Conservation (phyloP, 2,113 vertebrate genomes). For the Mastomys coucha region DNA sequence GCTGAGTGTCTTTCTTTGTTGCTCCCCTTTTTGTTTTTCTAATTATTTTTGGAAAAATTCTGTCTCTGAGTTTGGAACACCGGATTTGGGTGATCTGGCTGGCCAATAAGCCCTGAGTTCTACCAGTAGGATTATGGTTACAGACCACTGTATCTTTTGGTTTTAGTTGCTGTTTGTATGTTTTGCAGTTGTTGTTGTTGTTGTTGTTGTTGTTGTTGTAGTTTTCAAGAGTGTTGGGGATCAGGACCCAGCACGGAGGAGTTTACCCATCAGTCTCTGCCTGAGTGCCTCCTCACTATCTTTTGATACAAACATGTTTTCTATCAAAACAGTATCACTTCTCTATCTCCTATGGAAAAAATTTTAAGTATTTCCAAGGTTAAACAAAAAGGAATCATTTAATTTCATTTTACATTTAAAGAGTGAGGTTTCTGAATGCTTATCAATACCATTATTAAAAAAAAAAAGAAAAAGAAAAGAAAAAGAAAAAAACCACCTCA, state of each 20-base stretch:
- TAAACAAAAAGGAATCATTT: background rate
- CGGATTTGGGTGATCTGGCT: background rate
- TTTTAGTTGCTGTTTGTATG: background rate
- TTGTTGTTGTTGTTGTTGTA: background rate
- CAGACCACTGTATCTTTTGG: background rate
- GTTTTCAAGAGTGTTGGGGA: background rate
- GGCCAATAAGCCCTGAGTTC: too few species aligned
- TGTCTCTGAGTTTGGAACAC: background rate
- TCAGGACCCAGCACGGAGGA: too few species aligned
- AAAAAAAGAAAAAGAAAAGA: too few species aligned
- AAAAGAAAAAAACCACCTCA: too few species aligned
- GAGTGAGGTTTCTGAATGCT: background rate
- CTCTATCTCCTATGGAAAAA: constrained; percentile 19
- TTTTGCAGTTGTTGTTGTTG: background rate
- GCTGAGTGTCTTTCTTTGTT: too few species aligned
- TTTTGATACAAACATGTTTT: background rate
- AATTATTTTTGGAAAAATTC: background rate
- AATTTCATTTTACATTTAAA: constrained; percentile 13
- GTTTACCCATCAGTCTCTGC: background rate
- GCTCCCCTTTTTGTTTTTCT: background rate
- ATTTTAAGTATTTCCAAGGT: background rate
- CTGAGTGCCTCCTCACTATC: background rate
- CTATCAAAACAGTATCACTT: constrained; percentile 6
- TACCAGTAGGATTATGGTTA: background rate
- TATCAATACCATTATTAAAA: too few species aligned